These are phyloP conservation scores for Armadillidium nasatum DNA, from an alignment of 1,140 invertebrate species.

Conservation along the genomic window DNA sequence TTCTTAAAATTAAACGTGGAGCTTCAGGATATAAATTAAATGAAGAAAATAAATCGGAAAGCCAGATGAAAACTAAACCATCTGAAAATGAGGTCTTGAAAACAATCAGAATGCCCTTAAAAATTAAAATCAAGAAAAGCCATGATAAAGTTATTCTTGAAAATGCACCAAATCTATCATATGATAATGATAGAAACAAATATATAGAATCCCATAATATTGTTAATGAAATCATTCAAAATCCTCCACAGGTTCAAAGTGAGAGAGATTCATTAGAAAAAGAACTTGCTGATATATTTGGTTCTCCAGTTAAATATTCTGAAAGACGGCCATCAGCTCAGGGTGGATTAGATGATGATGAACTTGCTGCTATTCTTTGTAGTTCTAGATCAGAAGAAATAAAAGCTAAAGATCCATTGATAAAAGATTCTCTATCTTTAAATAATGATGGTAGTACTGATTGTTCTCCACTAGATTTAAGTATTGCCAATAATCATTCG, in stretches of 20 bases:
- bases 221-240: not conserved
- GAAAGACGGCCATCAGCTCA: not conserved
- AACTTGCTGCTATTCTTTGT: not conserved
- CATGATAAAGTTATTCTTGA: slow-evolving; percentile 5
- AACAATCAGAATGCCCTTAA: not conserved
- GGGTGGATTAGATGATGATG: not conserved
- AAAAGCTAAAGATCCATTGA: not conserved
- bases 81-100: not conserved
- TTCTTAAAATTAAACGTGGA: not conserved
- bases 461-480: slow-evolving; percentile 1
- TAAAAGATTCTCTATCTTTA: too few species aligned
- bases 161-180: not conserved
- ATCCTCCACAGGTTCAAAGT: not conserved
- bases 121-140: not conserved
- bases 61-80: not conserved
- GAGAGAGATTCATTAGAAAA: slow-evolving; percentile 1
- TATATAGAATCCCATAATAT: not conserved
- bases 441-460: not conserved
- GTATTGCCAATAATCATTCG: not conserved
- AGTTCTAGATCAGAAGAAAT: slow-evolving; percentile 4
- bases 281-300: slow-evolving; percentile 1
- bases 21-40: slow-evolving; percentile 8
- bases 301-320: not conserved
- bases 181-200: not conserved
- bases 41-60: slow-evolving; percentile 2